Percentiles rank a stretch among this genome's conserved stretches.
Conservation (phyloP, 37 sponge, comb jelly and placozoan species). For the Corticium candelabrum region DNA sequence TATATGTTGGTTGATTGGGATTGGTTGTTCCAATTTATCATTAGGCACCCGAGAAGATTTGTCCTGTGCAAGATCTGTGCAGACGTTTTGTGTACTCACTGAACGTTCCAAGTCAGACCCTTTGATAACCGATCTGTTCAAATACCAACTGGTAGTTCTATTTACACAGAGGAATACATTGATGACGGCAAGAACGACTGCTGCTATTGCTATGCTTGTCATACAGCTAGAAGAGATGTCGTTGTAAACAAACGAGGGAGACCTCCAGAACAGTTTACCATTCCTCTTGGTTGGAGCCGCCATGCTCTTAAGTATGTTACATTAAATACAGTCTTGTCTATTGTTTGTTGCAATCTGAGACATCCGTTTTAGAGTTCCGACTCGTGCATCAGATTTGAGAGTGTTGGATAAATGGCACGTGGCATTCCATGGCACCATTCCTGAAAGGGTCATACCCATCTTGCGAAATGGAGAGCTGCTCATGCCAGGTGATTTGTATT, state of each 20-base stretch:
- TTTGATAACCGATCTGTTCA: too few species aligned
- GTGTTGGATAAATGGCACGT: constrained; percentile 26
- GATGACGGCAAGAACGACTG: constrained; percentile 13
- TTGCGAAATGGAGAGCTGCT: constrained; percentile 30
- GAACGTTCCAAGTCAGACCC: too few species aligned
- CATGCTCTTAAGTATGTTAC: constrained; percentile 27
- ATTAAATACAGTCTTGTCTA: not conserved
- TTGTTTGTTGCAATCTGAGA: not conserved
- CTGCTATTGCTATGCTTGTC: constrained; percentile 39
- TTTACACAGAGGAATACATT: too few species aligned
- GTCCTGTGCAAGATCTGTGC: too few species aligned
- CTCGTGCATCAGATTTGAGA: constrained; percentile 2
- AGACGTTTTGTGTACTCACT: too few species aligned
- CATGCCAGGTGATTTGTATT: constrained; percentile 20
- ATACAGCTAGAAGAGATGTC: not conserved
- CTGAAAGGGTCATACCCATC: constrained; percentile 16
- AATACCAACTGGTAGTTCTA: too few species aligned
- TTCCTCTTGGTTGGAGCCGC: constrained; percentile 38
- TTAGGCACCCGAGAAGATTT: too few species aligned
- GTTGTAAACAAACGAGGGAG: constrained; percentile 17
- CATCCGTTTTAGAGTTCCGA: not conserved
- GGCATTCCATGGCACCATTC: constrained; percentile 40
- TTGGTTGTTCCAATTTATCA: too few species aligned
- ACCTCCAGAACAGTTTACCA: constrained; percentile 17
- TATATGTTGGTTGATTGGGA: too few species aligned